Conservation (phyloP, 2,113 vertebrate genomes). For the Phaethon lepturus region DNA sequence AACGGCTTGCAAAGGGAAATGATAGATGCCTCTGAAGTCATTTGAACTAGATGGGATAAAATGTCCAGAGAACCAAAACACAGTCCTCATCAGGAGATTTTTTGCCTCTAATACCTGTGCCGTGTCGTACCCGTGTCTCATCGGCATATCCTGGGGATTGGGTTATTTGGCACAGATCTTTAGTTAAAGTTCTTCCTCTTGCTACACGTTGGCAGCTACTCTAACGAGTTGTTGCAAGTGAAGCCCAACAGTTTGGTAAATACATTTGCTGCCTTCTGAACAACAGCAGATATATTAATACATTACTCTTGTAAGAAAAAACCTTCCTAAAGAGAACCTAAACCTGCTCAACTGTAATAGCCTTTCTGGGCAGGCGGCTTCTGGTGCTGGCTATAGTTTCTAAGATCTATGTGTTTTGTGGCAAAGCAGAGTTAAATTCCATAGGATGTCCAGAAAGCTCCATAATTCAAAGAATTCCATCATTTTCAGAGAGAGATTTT, state of each 20-base stretch:
- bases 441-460: background rate
- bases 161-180: background rate
- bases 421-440: background rate
- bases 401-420: background rate
- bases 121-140: background rate
- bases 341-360: background rate
- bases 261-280: background rate
- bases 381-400: background rate
- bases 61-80: background rate
- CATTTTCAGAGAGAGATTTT: background rate
- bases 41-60: background rate
- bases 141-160: background rate
- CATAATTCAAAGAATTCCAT: background rate
- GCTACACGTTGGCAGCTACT: background rate
- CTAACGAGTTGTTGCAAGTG: background rate
- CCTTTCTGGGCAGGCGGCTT: background rate
- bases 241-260: background rate
- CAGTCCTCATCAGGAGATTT: accelerated
- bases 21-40: background rate
- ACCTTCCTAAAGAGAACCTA: background rate
- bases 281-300: background rate
- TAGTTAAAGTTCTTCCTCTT: background rate
- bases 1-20: background rate
- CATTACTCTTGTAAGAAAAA: background rate
- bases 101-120: background rate